Evolutionary conservation across 2,888 invertebrate species (phyloP), one percentile per base, ranked within the genome.

Genomic region (Lydus trimaculatus): DNA sequence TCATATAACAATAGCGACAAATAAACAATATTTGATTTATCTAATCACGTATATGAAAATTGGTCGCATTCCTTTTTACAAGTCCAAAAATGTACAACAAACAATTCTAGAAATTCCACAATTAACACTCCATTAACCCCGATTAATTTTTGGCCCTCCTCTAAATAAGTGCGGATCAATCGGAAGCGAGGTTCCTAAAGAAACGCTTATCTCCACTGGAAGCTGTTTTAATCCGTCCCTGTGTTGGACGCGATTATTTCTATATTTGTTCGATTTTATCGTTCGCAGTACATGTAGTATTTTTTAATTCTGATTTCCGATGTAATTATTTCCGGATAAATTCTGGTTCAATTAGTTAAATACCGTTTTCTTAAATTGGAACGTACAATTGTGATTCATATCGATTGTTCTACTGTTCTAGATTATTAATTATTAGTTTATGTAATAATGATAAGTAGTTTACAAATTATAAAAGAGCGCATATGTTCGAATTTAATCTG

Each of bases 11-110:
- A 52, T 52, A 52, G 23, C 5, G 11, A 52, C 13, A 23, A 25
- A 52, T 52, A 20, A 52, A 52, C 11, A 52, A 52, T 52, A 52
- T 52, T 52, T 52, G 52, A 23, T 52, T 25, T 52, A 52, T 25
- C 52, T 52, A 52, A 52, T 23, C 52, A 52, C 52, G 23, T 52
- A 52, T 25, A 52, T 52, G 8, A 52, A 11, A 52, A 23, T 52
- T 11, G 52, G 23, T 23, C 52, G 23, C 52, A 52, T 52, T 52
- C 52, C 20, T 25, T 13, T 52, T 33, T 17, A 17, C 8, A 43
- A n/a, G 17, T 13, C 43, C 17, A 8, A 43, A 43, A 52, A 13
- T 23, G 23, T 52, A 13, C 52, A 23, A 52, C 25, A 13, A 52
- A 52, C 23, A 52, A 23, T 23, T 13, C 25, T 52, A 23, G 23